Base-by-base conservation (phyloP, 2,113 vertebrate species). In the Melospiza melodia region DNA sequence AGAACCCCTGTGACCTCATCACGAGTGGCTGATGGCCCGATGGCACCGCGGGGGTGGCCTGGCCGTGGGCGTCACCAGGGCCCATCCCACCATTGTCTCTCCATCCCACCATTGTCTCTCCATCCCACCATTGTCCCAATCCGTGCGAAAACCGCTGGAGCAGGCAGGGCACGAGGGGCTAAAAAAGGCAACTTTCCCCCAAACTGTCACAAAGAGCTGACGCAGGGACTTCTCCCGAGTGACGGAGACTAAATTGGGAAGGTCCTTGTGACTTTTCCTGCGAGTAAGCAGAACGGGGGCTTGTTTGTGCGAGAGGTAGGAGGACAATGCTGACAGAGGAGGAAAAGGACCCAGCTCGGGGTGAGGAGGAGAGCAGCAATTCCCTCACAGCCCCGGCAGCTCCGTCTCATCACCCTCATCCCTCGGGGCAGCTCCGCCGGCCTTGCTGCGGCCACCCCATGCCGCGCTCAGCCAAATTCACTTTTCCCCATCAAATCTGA, bases 231-330 rank as follows among this genome's bases (percentile, higher is more conserved):
- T 96, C 94, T 96, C 35, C 67, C 69, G 59, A 79, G 97, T 93
- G 93, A 93, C 6, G 91, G 97, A 77, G 93, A 97, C 97, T 98
- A 98, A 98, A 97, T 98, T 83, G 97, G 97, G 97, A 98, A 98
- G 95, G 97, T 96, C 97, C 95, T 97, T 97, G 96, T 97, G 97
- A 97, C 97, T 98, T 97, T 97, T 97, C 85, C 96, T 85, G 7
- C 89, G 21, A 95, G 97, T 97, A 97, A 97, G 96, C 96, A 95
- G 93, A 97, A 97, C 79, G 73, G 95, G 96, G 95, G 84, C 88
- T 93, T 77, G 94, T 95, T 94, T 93, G 91, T 73, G 91, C 30
- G 83, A 20, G 93, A 95, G 94, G 95, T 7, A 86, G 92, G 91
- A 96, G 97, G 97, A 97, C 96, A 97, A 95, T 97, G 97, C 97